These are phyloP conservation scores for Tympanoctomys barrerae DNA, from an alignment of 2,797 vertebrate genomes.

Conservation along the genomic window DNA sequence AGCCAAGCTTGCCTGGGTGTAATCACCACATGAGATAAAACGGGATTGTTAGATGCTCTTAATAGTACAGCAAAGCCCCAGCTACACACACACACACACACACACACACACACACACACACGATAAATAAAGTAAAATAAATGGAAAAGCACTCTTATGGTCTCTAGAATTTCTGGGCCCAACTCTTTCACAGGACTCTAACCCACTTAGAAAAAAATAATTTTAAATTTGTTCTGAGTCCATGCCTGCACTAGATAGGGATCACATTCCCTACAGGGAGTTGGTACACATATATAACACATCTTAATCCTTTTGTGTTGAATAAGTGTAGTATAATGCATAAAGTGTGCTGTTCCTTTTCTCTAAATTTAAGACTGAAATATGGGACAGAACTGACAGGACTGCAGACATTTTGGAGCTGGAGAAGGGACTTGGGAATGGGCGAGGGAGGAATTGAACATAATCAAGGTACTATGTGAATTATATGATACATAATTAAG, in stretches of 20 bases:
- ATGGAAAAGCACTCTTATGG: conserved; percentile 15
- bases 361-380: not conserved
- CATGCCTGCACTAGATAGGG: not conserved
- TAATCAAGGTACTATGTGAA: not conserved
- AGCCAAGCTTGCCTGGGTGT: not conserved
- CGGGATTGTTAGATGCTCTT: not conserved
- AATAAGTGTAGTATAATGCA: not conserved
- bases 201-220: not conserved
- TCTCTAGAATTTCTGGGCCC: not conserved
- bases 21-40: not conserved
- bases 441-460: not conserved
- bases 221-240: not conserved
- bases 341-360: not conserved
- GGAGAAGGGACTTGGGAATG: not conserved
- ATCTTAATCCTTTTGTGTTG: not conserved
- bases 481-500: not conserved
- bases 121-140: not conserved
- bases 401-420: not conserved
- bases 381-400: not conserved
- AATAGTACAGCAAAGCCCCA: conserved; percentile 19
- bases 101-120: too few relatives aligned
- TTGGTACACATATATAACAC: not conserved
- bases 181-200: not conserved
- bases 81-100: not conserved
- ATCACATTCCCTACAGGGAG: not conserved